phyloP scores from a whole-genome alignment of 2,113 vertebrate species.

The Cichladusa arquata region DNA sequence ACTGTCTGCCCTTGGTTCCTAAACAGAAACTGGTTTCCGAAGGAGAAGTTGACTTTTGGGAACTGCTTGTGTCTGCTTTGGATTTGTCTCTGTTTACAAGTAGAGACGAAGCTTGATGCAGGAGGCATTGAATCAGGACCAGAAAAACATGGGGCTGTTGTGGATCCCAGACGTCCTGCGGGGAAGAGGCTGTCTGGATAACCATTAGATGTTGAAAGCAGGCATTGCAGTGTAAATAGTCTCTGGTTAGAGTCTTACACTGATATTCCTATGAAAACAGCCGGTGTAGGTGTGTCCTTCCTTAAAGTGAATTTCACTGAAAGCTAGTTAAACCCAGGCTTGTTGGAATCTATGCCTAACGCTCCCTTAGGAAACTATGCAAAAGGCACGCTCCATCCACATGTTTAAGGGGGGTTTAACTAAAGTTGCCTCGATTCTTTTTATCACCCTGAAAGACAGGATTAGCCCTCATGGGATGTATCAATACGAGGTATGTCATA shows the following conservation, averaged over 20 bases:
- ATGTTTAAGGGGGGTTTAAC: background rate
- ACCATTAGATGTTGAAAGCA: background rate
- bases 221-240: background rate
- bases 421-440: background rate
- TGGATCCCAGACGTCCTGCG: background rate
- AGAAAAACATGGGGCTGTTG: background rate
- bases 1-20: background rate
- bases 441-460: background rate
- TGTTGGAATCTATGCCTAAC: background rate
- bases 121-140: background rate
- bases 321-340: background rate
- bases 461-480: background rate
- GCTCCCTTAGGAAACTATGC: background rate
- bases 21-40: slow-evolving; percentile 7
- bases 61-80: background rate
- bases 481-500: background rate
- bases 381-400: background rate
- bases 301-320: background rate
- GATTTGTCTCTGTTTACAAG: background rate
- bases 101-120: background rate
- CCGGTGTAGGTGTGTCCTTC: background rate
- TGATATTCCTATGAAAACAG: background rate
- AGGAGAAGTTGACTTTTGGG: background rate
- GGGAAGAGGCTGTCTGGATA: background rate
- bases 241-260: background rate